Percentiles rank a stretch among this genome's conserved stretches.
phyloP scores from a whole-genome alignment of 2,888 invertebrate genomes.

The Parascotia fuliginaria region DNA sequence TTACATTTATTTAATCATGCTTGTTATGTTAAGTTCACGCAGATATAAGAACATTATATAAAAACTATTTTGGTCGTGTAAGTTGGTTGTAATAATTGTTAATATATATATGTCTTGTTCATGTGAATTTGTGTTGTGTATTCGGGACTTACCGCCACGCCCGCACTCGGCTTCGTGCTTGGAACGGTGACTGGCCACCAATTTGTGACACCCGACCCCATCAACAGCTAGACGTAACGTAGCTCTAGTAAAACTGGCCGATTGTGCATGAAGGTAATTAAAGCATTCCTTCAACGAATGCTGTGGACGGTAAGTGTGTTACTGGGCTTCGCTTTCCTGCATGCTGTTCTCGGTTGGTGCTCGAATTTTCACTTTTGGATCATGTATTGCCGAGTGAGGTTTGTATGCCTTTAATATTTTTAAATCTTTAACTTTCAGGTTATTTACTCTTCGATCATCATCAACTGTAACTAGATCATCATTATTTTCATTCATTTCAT shows the following conservation, averaged over 20 bases:
- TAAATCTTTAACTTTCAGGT: slow-evolving; percentile 8
- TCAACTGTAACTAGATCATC: slow-evolving; percentile 7
- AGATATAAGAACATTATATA: slow-evolving; percentile 63
- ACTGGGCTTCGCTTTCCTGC: slow-evolving; percentile 66
- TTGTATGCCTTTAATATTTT: slow-evolving; percentile 12
- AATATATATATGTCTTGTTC: slow-evolving; percentile 75
- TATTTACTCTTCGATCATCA: background rate
- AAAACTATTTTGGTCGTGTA: slow-evolving; percentile 86
- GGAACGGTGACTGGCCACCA: slow-evolving; percentile 74
- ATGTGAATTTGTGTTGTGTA: slow-evolving; percentile 86
- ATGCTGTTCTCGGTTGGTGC: slow-evolving; percentile 41
- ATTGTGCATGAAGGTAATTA: slow-evolving; percentile 76
- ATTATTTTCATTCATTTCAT: slow-evolving; percentile 6
- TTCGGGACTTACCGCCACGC: slow-evolving; percentile 73
- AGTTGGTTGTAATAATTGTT: slow-evolving; percentile 72
- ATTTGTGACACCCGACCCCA: slow-evolving; percentile 72
- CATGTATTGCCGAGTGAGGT: slow-evolving; percentile 10
- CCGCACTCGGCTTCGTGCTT: slow-evolving; percentile 82
- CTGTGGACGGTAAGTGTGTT: slow-evolving; percentile 74
- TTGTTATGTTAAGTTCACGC: slow-evolving; percentile 71
- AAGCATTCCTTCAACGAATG: slow-evolving; percentile 84
- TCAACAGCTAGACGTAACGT: slow-evolving; percentile 72
- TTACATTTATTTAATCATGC: slow-evolving; percentile 69
- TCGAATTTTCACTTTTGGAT: slow-evolving; percentile 44
- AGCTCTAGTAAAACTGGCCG: slow-evolving; percentile 77